Conservation (phyloP, 2,888 invertebrate genomes). For the Erebia epiphron region DNA sequence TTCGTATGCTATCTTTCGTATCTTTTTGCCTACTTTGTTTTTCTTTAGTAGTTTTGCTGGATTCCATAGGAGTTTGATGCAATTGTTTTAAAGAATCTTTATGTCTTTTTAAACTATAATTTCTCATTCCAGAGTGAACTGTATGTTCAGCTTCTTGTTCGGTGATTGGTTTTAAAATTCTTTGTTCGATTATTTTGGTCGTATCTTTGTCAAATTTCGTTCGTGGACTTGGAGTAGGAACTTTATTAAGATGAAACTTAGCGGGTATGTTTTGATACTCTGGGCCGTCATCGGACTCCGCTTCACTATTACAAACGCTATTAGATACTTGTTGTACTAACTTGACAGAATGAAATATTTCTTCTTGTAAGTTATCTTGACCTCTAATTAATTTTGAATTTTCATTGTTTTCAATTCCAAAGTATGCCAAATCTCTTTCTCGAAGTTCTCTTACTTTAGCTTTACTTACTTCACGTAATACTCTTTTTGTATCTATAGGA, state of each 20-base stretch:
- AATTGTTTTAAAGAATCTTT: constrained; percentile 19
- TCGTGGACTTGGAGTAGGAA: constrained; percentile 65
- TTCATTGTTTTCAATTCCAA: constrained; percentile 68
- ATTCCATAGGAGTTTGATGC: not conserved
- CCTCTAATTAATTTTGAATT: constrained; percentile 37
- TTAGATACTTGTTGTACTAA: constrained; percentile 69
- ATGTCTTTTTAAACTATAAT: constrained; percentile 54
- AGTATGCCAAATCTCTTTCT: constrained; percentile 84
- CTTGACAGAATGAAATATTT: constrained; percentile 70
- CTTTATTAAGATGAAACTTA: constrained; percentile 47
- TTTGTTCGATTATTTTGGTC: constrained; percentile 50
- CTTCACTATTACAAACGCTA: constrained; percentile 72
- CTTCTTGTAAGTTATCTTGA: constrained; percentile 53
- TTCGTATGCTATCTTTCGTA: constrained; percentile 7
- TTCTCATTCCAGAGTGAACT: constrained; percentile 46
- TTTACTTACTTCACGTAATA: constrained; percentile 51
- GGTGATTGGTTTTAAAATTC: constrained; percentile 59
- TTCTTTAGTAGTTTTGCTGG: constrained; percentile 20
- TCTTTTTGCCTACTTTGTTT: constrained; percentile 16
- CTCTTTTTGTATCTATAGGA: constrained; percentile 37
- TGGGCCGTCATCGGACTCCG: constrained; percentile 69
- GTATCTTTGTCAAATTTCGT: constrained; percentile 57
- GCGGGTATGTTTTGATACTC: constrained; percentile 70
- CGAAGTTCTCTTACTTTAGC: constrained; percentile 77
- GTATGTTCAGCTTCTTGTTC: constrained; percentile 56